These are phyloP conservation scores for Aplochiton taeniatus DNA, from an alignment of 2,797 vertebrate species.

Conservation along the genomic window DNA sequence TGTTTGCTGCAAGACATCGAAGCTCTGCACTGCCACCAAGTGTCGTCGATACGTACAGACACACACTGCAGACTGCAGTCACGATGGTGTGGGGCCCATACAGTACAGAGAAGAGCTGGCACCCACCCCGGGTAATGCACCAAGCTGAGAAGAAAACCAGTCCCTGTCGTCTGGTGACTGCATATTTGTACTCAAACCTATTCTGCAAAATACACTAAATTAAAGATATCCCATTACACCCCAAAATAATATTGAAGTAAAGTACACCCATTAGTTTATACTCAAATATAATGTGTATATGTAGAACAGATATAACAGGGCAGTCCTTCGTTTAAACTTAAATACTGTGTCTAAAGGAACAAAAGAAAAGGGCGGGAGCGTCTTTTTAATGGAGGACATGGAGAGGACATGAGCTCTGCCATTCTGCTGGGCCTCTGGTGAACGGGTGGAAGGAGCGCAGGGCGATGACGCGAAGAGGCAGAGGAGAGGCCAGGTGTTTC, in stretches of 20 bases:
- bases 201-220: too few relatives aligned
- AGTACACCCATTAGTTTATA: too few relatives aligned
- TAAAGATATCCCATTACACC: too few relatives aligned
- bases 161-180: slow-evolving; percentile 6
- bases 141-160: slow-evolving; percentile 36
- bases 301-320: too few relatives aligned
- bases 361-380: too few relatives aligned
- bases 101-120: slow-evolving; percentile 44
- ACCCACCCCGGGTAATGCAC: slow-evolving; percentile 58
- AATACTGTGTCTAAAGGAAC: too few relatives aligned
- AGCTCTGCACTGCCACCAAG: slow-evolving; percentile 51
- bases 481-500: neutral
- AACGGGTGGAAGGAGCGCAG: slow-evolving; percentile 19
- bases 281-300: too few relatives aligned
- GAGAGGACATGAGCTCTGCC: too few relatives aligned
- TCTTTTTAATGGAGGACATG: too few relatives aligned
- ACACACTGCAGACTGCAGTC: slow-evolving; percentile 19
- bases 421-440: neutral
- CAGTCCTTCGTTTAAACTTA: too few relatives aligned
- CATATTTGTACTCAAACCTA: too few relatives aligned
- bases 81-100: slow-evolving; percentile 16
- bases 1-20: neutral
- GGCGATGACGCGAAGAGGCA: neutral
- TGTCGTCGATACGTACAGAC: slow-evolving; percentile 12
- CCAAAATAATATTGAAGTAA: too few relatives aligned